Percentiles rank a stretch among this genome's conserved stretches.
phyloP scores from a whole-genome alignment of 2,797 vertebrate species.

The Coilia nasus region DNA sequence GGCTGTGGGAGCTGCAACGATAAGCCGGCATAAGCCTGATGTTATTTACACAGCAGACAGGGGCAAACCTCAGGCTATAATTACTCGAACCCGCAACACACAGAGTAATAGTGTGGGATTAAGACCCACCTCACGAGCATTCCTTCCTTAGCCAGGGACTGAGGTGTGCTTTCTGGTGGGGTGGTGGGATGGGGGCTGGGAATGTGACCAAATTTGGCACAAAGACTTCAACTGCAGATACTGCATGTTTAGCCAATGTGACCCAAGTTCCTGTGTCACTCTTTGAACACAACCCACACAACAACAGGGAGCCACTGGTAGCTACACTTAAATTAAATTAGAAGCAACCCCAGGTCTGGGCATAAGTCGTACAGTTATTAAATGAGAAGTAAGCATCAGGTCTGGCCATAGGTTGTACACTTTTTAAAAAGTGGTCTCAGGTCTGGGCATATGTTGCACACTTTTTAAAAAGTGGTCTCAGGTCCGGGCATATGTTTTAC shows the following conservation, averaged over 20 bases:
- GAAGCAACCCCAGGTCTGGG: neutral
- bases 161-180: neutral
- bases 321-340: neutral
- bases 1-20: neutral
- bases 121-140: neutral
- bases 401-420: neutral
- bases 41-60: conserved; percentile 11
- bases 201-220: neutral
- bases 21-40: neutral
- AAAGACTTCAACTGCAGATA: neutral
- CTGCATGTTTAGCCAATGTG: neutral
- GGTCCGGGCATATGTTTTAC: too few relatives aligned
- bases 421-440: neutral
- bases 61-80: neutral
- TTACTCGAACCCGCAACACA: conserved; percentile 7
- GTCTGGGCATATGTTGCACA: neutral
- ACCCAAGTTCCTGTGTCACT: neutral
- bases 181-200: neutral
- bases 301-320: neutral
- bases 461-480: too few relatives aligned
- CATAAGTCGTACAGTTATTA: neutral
- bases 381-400: neutral
- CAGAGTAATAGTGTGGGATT: neutral
- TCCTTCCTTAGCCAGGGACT: neutral
- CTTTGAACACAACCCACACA: neutral